A percentile compares a stretch with the other conserved stretches of the same genome.
phyloP scores from a whole-genome alignment of 2,888 invertebrate species.

The Cheiracanthium punctorium region DNA sequence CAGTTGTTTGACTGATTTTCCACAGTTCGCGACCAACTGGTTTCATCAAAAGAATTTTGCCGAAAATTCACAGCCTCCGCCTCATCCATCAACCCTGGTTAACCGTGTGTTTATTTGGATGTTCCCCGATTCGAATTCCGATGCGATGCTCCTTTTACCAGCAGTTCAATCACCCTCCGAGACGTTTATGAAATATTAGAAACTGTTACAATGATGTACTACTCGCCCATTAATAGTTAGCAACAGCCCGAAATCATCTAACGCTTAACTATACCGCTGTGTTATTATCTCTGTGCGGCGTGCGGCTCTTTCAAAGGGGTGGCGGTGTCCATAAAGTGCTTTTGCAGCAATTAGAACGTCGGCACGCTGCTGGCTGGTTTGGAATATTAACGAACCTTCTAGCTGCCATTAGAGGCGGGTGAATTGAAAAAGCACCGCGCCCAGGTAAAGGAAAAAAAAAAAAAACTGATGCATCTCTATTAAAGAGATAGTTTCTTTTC shows the following conservation, averaged over 20 bases:
- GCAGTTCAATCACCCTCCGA: neutral
- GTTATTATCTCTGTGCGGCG: neutral
- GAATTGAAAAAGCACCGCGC: conserved; percentile 45
- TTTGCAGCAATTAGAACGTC: conserved; percentile 47
- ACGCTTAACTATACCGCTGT: neutral
- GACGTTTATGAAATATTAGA: neutral
- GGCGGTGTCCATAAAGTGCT: conserved; percentile 39
- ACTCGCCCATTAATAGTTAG: neutral
- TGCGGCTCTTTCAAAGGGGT: conserved; percentile 43
- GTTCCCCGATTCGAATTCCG: no score
- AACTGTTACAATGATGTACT: conserved; percentile 1
- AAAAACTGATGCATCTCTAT: conserved; percentile 50
- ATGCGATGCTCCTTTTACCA: no score
- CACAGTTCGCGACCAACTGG: no score
- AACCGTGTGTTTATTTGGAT: no score
- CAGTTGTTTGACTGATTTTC: no score
- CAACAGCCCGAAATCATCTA: neutral
- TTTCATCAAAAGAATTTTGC: no score
- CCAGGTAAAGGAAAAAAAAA: conserved; percentile 38
- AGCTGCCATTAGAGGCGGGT: conserved; percentile 37
- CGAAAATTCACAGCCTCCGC: no score
- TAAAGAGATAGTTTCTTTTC: conserved; percentile 18
- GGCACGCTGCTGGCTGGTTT: conserved; percentile 21
- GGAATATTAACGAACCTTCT: conserved; percentile 49
- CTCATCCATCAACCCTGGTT: no score